Evolutionary conservation across 2,113 vertebrate species (phyloP), one percentile per base, ranked within the genome.

Genomic region (Eretmochelys imbricata): DNA sequence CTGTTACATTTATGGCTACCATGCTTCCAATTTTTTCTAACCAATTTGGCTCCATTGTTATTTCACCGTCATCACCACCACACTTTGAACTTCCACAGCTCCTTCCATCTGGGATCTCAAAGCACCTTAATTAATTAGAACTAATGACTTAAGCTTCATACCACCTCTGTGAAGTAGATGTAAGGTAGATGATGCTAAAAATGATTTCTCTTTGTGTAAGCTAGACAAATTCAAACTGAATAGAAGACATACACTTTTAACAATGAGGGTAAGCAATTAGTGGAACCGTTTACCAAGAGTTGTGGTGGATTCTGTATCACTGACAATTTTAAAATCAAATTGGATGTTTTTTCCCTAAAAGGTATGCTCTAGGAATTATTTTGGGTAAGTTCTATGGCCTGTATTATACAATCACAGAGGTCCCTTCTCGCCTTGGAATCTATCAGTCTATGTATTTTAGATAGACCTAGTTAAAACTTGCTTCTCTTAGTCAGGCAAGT

Each of bases 121-220:
- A 84, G 12, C 55, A 17, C 79, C 49, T 80, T 81, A 86, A 93
- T 81, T 82, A 87, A 75, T 35, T 72, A 90, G 89, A 95, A 88
- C 62, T 82, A 91, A 46, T 46, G 51, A 82, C 6, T 42, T 76
- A 65, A 25, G 12, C 14, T 84, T 75, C 51, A 38, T 84, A 54
- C 25, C 79, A 86, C 19, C 54, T 88, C 49, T 59, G 55, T 49
- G 42, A 76, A 1, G 62, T 62, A 81, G 82, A 85, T 49, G 24
- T 22, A 24, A 25, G 16, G 4, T 19, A 31, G 19, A 7, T 12
- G 72, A 49, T 35, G 84, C 35, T 7, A 14, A 80, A 93, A 19
- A 49, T 84, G 6, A 48, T 62, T 62, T 7, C n/a, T 76, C 42
- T 1, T 1, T 57, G 25, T 50, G 46, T 57, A 87, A 57, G 25